Percentiles rank a stretch among this genome's conserved stretches.
Evolutionary conservation across 2,888 invertebrate species (phyloP).

Genomic region (Aleiodes testaceus): DNA sequence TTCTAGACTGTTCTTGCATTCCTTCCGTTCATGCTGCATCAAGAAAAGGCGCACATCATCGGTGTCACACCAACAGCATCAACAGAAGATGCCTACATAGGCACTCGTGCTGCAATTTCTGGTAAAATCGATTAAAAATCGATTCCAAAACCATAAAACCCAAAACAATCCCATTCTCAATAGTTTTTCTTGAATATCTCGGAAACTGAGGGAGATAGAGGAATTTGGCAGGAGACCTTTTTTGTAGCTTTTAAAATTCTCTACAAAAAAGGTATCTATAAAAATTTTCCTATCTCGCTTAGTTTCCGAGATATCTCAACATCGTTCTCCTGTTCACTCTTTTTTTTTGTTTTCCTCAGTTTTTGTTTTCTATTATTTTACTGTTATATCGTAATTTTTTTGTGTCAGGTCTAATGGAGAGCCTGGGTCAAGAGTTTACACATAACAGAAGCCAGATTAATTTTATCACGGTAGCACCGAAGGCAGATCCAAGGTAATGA

Average conservation of each 20-base stretch:
- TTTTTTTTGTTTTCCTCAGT: too few relatives aligned
- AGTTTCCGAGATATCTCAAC: too few relatives aligned
- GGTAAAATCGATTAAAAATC: too few relatives aligned
- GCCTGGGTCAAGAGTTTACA: constrained; percentile 61
- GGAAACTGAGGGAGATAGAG: too few relatives aligned
- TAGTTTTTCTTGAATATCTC: neutral
- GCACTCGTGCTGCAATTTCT: constrained; percentile 65
- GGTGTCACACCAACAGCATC: constrained; percentile 66
- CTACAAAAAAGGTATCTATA: too few relatives aligned
- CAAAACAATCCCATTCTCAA: too few relatives aligned
- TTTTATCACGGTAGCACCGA: constrained; percentile 65
- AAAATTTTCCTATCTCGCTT: too few relatives aligned
- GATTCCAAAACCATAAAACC: too few relatives aligned
- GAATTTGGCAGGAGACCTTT: neutral
- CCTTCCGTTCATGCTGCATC: constrained; percentile 63
- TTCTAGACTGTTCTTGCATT: constrained; percentile 67
- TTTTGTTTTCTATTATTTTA: neutral
- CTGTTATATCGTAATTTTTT: neutral
- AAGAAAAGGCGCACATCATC: constrained; percentile 61
- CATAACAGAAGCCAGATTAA: constrained; percentile 57
- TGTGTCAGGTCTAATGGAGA: constrained; percentile 64
- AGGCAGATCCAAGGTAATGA: constrained; percentile 59
- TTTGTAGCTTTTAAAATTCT: neutral
- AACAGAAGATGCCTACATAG: constrained; percentile 60
- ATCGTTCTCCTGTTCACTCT: too few relatives aligned